These are phyloP conservation scores for Theonella swinhoei DNA, from an alignment of 37 sponge, comb jelly and placozoan species.

Conservation along the genomic window DNA sequence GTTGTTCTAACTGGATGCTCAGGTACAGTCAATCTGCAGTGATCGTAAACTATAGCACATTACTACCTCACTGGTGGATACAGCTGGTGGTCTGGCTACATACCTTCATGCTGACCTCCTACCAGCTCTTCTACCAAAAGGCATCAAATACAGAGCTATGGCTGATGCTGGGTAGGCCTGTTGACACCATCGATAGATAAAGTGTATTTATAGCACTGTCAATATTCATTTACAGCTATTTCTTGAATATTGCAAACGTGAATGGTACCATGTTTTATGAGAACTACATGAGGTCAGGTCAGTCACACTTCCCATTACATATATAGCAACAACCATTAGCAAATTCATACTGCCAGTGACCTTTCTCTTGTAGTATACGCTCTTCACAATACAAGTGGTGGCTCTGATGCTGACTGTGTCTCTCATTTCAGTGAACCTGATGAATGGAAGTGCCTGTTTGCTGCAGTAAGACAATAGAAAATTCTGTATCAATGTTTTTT, in stretches of 20 bases:
- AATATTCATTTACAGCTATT: slow-evolving; percentile 24
- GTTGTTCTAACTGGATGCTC: slow-evolving; percentile 89
- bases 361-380: slow-evolving; percentile 35
- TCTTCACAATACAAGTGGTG: slow-evolving; percentile 73
- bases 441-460: slow-evolving; percentile 80
- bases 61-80: too few relatives aligned
- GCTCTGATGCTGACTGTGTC: slow-evolving; percentile 67
- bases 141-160: slow-evolving; percentile 39
- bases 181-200: too few relatives aligned
- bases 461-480: slow-evolving; percentile 43
- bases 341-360: too few relatives aligned
- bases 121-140: slow-evolving; percentile 19
- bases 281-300: background rate
- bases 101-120: slow-evolving; percentile 80
- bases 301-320: slow-evolving; percentile 2
- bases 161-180: slow-evolving; percentile 83
- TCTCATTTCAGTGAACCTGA: slow-evolving; percentile 13
- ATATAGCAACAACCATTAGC: too few relatives aligned
- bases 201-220: background rate
- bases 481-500: background rate
- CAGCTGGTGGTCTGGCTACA: slow-evolving; percentile 86
- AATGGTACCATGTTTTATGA: background rate
- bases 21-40: slow-evolving; percentile 36
- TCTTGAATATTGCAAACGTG: slow-evolving; percentile 35
- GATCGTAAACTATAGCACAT: too few relatives aligned